Percentiles rank a stretch among this genome's conserved stretches.
phyloP scores from a whole-genome alignment of 2,888 invertebrate genomes.

The Drosophila mulleri region DNA sequence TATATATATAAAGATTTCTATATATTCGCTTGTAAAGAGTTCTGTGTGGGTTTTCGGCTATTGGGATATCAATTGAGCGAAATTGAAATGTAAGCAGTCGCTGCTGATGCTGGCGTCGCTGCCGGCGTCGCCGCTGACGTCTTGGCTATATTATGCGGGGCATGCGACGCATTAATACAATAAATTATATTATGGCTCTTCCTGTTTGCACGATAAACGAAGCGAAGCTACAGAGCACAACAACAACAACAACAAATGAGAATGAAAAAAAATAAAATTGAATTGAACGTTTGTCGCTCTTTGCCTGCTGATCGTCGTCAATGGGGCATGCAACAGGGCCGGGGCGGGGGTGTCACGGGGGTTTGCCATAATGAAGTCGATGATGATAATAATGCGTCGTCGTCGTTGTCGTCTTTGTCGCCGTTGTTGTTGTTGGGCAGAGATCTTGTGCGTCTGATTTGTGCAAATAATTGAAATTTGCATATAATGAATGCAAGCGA shows the following conservation, averaged over 20 bases:
- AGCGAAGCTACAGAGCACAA: conserved; percentile 32
- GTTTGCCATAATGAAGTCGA: conserved; percentile 63
- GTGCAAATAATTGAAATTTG: conserved; percentile 83
- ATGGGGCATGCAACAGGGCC: conserved; percentile 25
- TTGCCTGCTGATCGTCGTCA: conserved; percentile 53
- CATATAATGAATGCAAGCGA: conserved; percentile 79
- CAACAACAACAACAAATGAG: not conserved
- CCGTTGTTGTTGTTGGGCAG: conserved; percentile 41
- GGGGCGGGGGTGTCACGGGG: conserved; percentile 1
- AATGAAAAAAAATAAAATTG: conserved; percentile 40
- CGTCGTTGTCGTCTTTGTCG: conserved; percentile 47
- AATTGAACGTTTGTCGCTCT: conserved; percentile 62
- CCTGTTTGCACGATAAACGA: conserved; percentile 77
- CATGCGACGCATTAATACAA: conserved; percentile 72
- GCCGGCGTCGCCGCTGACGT: conserved; percentile 21
- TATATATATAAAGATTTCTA: conserved; percentile 24
- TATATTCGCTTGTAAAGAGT: conserved; percentile 8
- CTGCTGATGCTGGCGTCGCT: conserved; percentile 34
- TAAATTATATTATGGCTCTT: conserved; percentile 81
- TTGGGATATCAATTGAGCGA: conserved; percentile 62
- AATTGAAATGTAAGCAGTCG: conserved; percentile 43
- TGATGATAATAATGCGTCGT: conserved; percentile 74
- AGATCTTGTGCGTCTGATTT: conserved; percentile 76
- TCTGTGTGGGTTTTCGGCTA: conserved; percentile 39
- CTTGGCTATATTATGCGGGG: conserved; percentile 66